Percentiles rank a stretch among this genome's conserved stretches.
phyloP scores from a whole-genome alignment of 2,888 invertebrate genomes.

The Leucophora obtusa region DNA sequence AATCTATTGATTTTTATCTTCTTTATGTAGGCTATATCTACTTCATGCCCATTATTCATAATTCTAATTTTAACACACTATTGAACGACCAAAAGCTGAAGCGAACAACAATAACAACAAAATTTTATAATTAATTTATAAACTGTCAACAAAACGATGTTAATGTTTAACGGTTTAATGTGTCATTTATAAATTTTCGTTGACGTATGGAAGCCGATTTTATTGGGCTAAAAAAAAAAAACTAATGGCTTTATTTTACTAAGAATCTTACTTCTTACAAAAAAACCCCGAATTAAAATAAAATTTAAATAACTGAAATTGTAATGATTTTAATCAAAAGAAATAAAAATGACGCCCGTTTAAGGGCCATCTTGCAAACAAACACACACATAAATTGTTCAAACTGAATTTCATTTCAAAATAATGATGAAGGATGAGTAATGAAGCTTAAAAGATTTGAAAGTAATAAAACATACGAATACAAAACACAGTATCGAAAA shows the following conservation, averaged over 20 bases:
- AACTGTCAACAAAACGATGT: constrained; percentile 64
- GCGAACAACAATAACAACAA: constrained; percentile 19
- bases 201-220: constrained; percentile 60
- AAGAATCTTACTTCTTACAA: background rate
- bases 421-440: constrained; percentile 24
- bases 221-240: constrained; percentile 28
- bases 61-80: background rate
- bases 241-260: background rate
- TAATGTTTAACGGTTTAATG: constrained; percentile 63
- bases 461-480: constrained; percentile 19
- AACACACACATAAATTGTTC: too few species aligned
- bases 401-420: background rate
- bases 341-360: constrained; percentile 43
- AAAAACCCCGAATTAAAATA: constrained; percentile 8
- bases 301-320: constrained; percentile 45
- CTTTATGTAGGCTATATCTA: background rate
- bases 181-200: constrained; percentile 60
- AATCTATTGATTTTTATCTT: constrained; percentile 25
- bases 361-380: background rate
- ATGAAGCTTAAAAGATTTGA: constrained; percentile 27
- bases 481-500: background rate
- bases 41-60: constrained; percentile 1
- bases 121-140: constrained; percentile 60
- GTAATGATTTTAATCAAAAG: constrained; percentile 28
- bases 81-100: background rate